Evolutionary conservation across 2,113 vertebrate genomes (phyloP).

Genomic region (Myotis brandtii): DNA sequence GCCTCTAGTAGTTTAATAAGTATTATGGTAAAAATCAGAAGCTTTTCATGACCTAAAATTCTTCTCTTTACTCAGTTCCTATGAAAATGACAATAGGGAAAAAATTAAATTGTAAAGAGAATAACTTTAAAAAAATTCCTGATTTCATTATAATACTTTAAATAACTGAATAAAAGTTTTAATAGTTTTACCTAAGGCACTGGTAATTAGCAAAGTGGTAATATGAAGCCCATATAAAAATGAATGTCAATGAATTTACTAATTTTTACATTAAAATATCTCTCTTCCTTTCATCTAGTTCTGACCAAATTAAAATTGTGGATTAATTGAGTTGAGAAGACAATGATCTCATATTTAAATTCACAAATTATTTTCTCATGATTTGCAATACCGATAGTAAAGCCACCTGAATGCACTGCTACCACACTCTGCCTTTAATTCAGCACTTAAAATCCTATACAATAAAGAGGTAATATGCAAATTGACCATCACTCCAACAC

Average conservation of each 20-base stretch:
- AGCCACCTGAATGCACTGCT: neutral
- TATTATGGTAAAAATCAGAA: neutral
- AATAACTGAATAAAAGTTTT: neutral
- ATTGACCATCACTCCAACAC: no score
- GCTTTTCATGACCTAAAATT: neutral
- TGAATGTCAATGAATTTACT: neutral
- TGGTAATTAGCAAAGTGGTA: neutral
- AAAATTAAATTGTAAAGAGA: neutral
- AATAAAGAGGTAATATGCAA: no score
- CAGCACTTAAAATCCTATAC: neutral
- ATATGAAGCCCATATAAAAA: neutral
- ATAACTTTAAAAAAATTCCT: neutral
- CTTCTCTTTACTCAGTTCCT: conserved; percentile 4
- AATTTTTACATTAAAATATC: conserved; percentile 7
- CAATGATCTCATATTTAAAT: neutral
- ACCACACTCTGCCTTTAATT: neutral
- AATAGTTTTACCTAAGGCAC: neutral
- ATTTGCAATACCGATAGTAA: neutral
- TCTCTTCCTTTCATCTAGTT: neutral
- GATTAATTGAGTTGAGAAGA: neutral
- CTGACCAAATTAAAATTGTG: neutral
- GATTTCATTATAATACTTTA: conserved; percentile 23
- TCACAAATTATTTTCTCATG: neutral
- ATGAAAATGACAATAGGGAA: neutral
- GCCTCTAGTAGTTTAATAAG: neutral